These are phyloP conservation scores for Drosophila koepferae DNA, from an alignment of 2,888 invertebrate genomes.

Conservation along the genomic window DNA sequence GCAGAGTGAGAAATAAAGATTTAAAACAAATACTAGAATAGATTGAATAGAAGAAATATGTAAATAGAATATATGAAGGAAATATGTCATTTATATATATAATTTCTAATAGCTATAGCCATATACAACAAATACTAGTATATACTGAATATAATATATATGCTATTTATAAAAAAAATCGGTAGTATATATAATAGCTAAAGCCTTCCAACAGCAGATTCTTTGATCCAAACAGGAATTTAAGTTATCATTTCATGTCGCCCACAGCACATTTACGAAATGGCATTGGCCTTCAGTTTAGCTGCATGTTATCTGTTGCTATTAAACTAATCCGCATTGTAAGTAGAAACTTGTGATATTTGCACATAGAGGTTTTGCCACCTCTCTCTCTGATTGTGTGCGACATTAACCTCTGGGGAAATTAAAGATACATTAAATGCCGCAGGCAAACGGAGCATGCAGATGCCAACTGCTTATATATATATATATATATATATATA, in stretches of 20 bases:
- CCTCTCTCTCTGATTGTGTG: conserved; percentile 71
- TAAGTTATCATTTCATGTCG: neutral
- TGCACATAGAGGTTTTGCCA: conserved; percentile 40
- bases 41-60: too few species aligned
- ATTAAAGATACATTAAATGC: conserved; percentile 80
- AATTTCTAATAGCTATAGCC: too few species aligned
- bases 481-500: conserved; percentile 3
- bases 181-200: too few species aligned
- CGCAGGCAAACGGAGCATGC: conserved; percentile 57
- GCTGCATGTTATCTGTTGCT: conserved; percentile 23
- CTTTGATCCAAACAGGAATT: too few species aligned
- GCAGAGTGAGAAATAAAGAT: too few species aligned
- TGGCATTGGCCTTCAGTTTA: neutral
- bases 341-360: conserved; percentile 37
- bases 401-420: conserved; percentile 73
- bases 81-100: too few species aligned
- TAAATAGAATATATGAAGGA: too few species aligned
- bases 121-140: too few species aligned
- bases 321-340: conserved; percentile 37
- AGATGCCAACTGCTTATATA: conserved; percentile 31
- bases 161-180: too few species aligned
- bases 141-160: too few species aligned
- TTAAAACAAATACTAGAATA: too few species aligned
- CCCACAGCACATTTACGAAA: neutral
- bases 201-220: too few species aligned